Percentiles rank a stretch among this genome's conserved stretches.
Conservation (phyloP, 2,113 vertebrate genomes). For the Lontra canadensis region DNA sequence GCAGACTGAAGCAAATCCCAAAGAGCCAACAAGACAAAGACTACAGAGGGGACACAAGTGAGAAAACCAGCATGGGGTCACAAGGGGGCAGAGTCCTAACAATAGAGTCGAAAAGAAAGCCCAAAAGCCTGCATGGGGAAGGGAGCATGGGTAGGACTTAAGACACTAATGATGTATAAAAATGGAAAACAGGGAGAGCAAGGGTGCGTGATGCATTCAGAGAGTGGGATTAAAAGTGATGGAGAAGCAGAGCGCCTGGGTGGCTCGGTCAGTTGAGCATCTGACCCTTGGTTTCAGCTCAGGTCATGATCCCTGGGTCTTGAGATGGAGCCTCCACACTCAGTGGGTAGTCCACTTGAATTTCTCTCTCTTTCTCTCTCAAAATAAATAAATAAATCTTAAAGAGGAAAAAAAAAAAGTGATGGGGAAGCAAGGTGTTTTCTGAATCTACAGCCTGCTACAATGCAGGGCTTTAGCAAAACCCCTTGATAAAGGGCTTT, state of each 20-base stretch:
- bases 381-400: not conserved
- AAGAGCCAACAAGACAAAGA: not conserved
- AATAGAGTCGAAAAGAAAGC: not conserved
- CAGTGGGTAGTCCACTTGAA: not conserved
- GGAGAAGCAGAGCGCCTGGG: not conserved
- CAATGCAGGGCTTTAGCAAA: not conserved
- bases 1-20: not conserved
- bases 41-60: not conserved
- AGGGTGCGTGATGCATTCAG: accelerated
- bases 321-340: not conserved
- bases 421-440: not conserved
- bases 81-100: not conserved
- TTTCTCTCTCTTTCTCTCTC: not conserved
- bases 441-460: not conserved
- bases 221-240: not conserved
- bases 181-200: not conserved
- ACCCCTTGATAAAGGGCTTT: not conserved
- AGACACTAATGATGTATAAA: not conserved
- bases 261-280: not conserved
- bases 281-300: not conserved
- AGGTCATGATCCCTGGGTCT: not conserved
- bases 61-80: not conserved
- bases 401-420: not conserved
- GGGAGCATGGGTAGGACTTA: not conserved
- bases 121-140: not conserved